These are phyloP conservation scores for Iphiclides podalirius DNA, from an alignment of 2,888 invertebrate genomes.

Conservation along the genomic window DNA sequence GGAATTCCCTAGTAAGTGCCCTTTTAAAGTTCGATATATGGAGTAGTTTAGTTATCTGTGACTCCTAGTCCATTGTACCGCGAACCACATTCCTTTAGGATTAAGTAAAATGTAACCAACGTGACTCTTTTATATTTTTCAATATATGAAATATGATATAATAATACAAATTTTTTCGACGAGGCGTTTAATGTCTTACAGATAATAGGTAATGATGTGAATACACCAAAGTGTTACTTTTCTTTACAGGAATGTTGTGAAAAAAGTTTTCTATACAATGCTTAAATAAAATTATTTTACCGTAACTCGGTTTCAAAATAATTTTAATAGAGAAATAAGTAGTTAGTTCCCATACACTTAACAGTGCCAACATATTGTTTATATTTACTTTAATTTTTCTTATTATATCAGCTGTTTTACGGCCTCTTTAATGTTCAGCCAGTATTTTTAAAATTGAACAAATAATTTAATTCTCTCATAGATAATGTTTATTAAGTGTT, in stretches of 20 bases:
- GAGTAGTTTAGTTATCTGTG: constrained; percentile 39
- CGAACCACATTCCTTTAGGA: constrained; percentile 72
- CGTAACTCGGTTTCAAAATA: too few species aligned
- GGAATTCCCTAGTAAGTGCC: constrained; percentile 62
- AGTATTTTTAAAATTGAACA: constrained; percentile 29
- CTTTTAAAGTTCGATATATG: constrained; percentile 52
- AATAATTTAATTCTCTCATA: constrained; percentile 26
- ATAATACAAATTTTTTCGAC: not conserved
- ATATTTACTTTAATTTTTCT: constrained; percentile 21
- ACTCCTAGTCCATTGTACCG: constrained; percentile 42
- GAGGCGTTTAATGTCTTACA: not conserved
- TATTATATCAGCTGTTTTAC: constrained; percentile 27
- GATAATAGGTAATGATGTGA: too few species aligned
- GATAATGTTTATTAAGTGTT: constrained; percentile 17
- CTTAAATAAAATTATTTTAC: too few species aligned
- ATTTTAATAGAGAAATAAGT: constrained; percentile 8
- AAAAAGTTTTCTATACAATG: too few species aligned
- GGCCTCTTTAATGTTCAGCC: constrained; percentile 32
- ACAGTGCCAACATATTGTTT: constrained; percentile 28
- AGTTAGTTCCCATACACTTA: constrained; percentile 21
- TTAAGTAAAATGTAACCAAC: constrained; percentile 47
- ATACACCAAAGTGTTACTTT: too few species aligned
- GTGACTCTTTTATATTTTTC: constrained; percentile 30
- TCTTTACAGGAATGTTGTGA: too few species aligned
- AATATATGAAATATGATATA: constrained; percentile 10